Base-by-base conservation (phyloP, 2,113 vertebrate species). In the Sceloporus undulatus region DNA sequence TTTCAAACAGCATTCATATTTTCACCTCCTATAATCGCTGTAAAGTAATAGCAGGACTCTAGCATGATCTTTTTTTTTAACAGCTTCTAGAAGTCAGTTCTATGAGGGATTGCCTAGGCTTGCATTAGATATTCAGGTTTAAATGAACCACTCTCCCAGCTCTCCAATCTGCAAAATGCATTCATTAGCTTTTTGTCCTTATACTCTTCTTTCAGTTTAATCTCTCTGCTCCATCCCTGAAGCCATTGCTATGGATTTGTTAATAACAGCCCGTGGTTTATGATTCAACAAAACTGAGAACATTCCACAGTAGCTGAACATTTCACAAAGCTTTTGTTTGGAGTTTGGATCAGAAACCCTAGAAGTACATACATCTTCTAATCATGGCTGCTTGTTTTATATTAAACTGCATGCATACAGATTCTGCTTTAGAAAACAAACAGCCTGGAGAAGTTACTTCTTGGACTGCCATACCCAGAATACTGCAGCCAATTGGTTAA, bases 131-230 rank as follows among this genome's bases (percentile, higher is more conserved):
- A 77, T 82, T 91, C 83, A 80, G 76, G 82, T 89, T 91, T 91
- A 91, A 95, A 85, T 86, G 92, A 93, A 78, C 48, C 84, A 40
- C 9, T 5, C 74, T 77, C 19, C 80, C 73, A 59, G 78, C n/a
- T 88, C 89, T 76, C 52, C 85, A 91, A 94, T 91, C 91, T 93
- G 89, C 85, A 91, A 90, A 93, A 87, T 93, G 74, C 16, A 77
- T 95, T 96, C 94, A 95, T 95, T 94, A 95, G 87, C 78, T 83
- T 92, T 91, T 91, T 90, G 68, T 91, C 40, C 40, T 91, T 94
- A 91, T 75, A 65, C 90, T 78, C 82, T 71, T 88, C 78, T 92
- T 94, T 91, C 74, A 82, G 83, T 90, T 91, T 86, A 88, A 79
- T 79, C 59, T 94, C 86, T 84, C 92, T 89, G 88, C 9, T 92